Evolutionary conservation across 2,113 vertebrate species (phyloP), one percentile per base, ranked within the genome.

Genomic region (Geococcyx californianus): DNA sequence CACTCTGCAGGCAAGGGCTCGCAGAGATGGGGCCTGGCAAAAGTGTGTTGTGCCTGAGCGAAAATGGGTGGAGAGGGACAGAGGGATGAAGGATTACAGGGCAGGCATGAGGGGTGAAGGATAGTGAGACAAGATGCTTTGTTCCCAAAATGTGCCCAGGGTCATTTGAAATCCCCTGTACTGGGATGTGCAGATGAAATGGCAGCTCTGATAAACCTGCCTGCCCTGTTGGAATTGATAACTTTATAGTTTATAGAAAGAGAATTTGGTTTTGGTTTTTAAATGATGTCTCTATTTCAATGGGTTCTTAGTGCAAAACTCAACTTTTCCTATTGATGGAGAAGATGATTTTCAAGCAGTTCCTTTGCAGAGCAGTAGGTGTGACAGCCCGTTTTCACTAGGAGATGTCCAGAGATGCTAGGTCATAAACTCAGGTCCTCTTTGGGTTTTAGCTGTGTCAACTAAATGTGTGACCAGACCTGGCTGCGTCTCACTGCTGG

Each of bases 41-140:
- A 54, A 38, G 4, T 2, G 0, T 11, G 2, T 45, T 66, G 9
- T 21, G 66, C 60, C 75, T 33, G 55, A 16, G 77, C 0, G 1
- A 44, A 34, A 34, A 54, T 4, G 9, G 44, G 28, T 21, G 56
- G 34, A 38, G 33, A n/a, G 45, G 3, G n/a, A n/a, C 1, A 26
- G 68, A 66, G 54, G 42, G 67, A 29, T 13, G 81, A 40, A 40
- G 55, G 38, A 34, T 45, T 70, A 67, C 17, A 18, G 38, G 51
- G 38, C 24, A 31, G 62, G 74, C 26, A 4, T 0, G 1, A 14
- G 38, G 12, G 38, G 29, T 4, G 45, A 51, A 52, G 59, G 29
- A 33, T 54, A 62, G 63, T 0, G 5, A n/a, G 29, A 26, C 16
- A 54, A n/a, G 66, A 38, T 31, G 47, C 21, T 19, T 36, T 44